A percentile compares a stretch with the other conserved stretches of the same genome.
These are phyloP conservation scores for Bellardia pandia DNA, from an alignment of 2,888 invertebrate genomes.

Conservation along the genomic window DNA sequence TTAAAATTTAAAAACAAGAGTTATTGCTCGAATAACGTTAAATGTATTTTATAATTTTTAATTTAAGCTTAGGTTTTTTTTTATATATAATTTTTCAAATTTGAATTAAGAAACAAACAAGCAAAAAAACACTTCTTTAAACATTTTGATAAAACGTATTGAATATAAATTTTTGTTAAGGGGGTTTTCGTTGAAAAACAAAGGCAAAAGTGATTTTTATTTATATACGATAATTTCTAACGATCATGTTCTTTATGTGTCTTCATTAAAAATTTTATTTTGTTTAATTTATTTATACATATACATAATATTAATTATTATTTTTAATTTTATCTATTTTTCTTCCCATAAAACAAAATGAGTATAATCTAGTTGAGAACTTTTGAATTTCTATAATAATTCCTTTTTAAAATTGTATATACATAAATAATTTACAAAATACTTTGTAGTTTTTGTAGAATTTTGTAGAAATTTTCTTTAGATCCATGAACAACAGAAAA, in stretches of 20 bases:
- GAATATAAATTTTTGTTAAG: not conserved
- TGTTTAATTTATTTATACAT: slow-evolving; percentile 7
- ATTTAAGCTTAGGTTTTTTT: slow-evolving; percentile 53
- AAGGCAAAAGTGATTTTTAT: slow-evolving; percentile 65
- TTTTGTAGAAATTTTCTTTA: slow-evolving; percentile 55
- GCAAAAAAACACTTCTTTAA: not conserved
- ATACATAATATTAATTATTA: slow-evolving; percentile 13
- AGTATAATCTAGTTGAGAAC: slow-evolving; percentile 72
- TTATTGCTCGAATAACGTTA: slow-evolving; percentile 66
- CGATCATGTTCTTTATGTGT: not conserved
- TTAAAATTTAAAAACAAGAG: slow-evolving; percentile 26
- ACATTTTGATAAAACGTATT: slow-evolving; percentile 22
- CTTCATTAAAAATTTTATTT: not conserved
- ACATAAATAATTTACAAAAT: not conserved
- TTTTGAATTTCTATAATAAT: slow-evolving; percentile 50
- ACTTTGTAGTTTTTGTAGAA: slow-evolving; percentile 22
- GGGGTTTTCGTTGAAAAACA: not conserved
- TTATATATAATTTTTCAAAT: slow-evolving; percentile 31
- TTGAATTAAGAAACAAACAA: slow-evolving; percentile 12
- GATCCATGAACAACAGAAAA: slow-evolving; percentile 23
- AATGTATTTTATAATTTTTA: slow-evolving; percentile 40
- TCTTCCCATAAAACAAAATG: slow-evolving; percentile 56
- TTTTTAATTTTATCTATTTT: slow-evolving; percentile 7
- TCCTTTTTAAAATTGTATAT: slow-evolving; percentile 26
- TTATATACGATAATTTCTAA: not conserved